Percentiles rank a stretch among this genome's conserved stretches.
These are phyloP conservation scores for Busseola fusca DNA, from an alignment of 2,888 invertebrate genomes.

Conservation along the genomic window DNA sequence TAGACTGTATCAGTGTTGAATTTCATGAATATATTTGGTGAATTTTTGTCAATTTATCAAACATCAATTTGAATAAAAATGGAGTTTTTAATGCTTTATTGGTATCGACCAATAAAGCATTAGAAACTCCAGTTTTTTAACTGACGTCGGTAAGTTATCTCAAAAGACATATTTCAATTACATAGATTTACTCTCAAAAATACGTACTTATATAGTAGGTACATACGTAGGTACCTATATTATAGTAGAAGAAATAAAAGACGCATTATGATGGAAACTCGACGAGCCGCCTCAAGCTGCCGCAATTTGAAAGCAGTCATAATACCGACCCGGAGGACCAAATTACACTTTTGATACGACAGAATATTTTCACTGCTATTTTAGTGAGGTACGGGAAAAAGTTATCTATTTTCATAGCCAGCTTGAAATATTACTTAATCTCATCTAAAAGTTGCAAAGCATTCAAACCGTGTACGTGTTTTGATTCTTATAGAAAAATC, in stretches of 20 bases:
- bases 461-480: not conserved
- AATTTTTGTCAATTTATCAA: not conserved
- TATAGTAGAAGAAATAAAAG: too few species aligned
- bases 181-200: slow-evolving; percentile 5
- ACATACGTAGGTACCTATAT: too few species aligned
- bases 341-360: slow-evolving; percentile 28
- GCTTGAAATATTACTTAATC: not conserved
- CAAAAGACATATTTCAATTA: not conserved
- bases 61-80: not conserved
- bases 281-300: slow-evolving; percentile 9
- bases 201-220: too few species aligned
- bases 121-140: too few species aligned
- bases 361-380: slow-evolving; percentile 32
- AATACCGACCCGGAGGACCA: slow-evolving; percentile 36
- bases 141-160: not conserved
- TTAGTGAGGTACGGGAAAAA: slow-evolving; percentile 19
- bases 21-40: slow-evolving; percentile 25
- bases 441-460: slow-evolving; percentile 1
- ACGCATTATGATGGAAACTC: slow-evolving; percentile 42
- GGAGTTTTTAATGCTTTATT: not conserved
- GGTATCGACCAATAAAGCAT: too few species aligned
- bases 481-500: not conserved
- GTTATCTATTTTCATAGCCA: slow-evolving; percentile 8
- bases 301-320: slow-evolving; percentile 38
- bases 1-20: slow-evolving; percentile 17